Percentiles rank a stretch among this genome's conserved stretches.
phyloP scores from a whole-genome alignment of 2,888 invertebrate genomes.

The Dryadula phaetusa region DNA sequence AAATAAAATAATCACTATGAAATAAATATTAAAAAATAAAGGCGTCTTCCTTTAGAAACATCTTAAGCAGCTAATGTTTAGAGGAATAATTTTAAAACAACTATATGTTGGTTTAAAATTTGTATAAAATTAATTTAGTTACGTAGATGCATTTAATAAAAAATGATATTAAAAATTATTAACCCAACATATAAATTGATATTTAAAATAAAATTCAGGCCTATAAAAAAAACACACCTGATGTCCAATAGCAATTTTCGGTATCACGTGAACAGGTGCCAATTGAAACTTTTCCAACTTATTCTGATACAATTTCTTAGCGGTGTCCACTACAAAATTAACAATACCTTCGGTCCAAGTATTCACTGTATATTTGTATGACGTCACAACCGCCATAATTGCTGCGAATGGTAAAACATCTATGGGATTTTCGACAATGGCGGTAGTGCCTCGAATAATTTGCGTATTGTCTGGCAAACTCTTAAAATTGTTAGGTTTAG shows the following conservation, averaged over 20 bases:
- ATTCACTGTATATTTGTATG: conserved; percentile 83
- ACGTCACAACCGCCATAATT: conserved; percentile 85
- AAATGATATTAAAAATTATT: no score
- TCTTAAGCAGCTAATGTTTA: no score
- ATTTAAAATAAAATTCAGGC: no score
- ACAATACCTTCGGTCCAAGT: conserved; percentile 86
- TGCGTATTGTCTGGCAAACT: conserved; percentile 85
- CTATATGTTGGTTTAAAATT: no score
- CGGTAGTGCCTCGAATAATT: conserved; percentile 80
- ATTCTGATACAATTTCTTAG: conserved; percentile 69
- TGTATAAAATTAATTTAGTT: no score
- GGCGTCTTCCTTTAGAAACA: no score
- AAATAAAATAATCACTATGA: no score
- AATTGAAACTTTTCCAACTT: conserved; percentile 72
- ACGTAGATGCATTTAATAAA: no score
- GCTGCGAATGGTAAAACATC: conserved; percentile 82
- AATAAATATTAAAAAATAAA: no score
- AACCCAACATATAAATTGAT: no score
- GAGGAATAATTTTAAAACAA: no score
- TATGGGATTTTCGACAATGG: conserved; percentile 63
- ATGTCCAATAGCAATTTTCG: conserved; percentile 85
- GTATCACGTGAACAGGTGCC: conserved; percentile 84
- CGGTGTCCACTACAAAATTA: conserved; percentile 83
- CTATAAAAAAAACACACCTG: conserved; percentile 61
- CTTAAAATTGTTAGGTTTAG: conserved; percentile 83